These are phyloP conservation scores for Zaprionus ornatus DNA, from an alignment of 1,140 invertebrate species.

Conservation along the genomic window DNA sequence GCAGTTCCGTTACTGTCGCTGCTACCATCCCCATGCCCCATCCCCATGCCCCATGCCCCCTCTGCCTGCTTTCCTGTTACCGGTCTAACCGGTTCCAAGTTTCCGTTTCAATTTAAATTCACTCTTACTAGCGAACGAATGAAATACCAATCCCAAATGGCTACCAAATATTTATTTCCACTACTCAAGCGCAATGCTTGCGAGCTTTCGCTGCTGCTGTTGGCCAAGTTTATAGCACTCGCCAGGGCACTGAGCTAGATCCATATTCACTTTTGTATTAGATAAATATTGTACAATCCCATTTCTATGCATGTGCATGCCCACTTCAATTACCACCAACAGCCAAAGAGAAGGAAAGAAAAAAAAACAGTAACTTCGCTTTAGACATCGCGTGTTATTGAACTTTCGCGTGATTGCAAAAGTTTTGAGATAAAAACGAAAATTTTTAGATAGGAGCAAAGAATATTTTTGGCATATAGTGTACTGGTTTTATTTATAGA, in stretches of 20 bases:
- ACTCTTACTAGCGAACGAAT: slow-evolving; percentile 26
- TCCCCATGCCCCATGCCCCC: neutral
- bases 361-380: neutral
- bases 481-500: too few species aligned
- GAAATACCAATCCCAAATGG: slow-evolving; percentile 69
- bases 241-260: slow-evolving; percentile 40
- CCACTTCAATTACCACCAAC: slow-evolving; percentile 62
- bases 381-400: neutral
- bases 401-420: neutral
- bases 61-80: neutral
- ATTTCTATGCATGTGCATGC: slow-evolving; percentile 4
- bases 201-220: slow-evolving; percentile 14
- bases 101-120: slow-evolving; percentile 69
- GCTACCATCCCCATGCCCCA: slow-evolving; percentile 20
- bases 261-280: slow-evolving; percentile 19
- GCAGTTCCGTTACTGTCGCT: slow-evolving; percentile 33
- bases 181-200: slow-evolving; percentile 68
- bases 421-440: neutral
- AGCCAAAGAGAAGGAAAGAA: slow-evolving; percentile 24
- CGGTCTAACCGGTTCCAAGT: slow-evolving; percentile 26
- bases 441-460: too few species aligned
- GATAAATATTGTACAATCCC: slow-evolving; percentile 18
- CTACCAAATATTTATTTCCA: slow-evolving; percentile 79
- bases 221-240: slow-evolving; percentile 68
- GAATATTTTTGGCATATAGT: too few species aligned